These are phyloP conservation scores for Babylonia areolata DNA, from an alignment of 1,140 invertebrate species.

Conservation along the genomic window DNA sequence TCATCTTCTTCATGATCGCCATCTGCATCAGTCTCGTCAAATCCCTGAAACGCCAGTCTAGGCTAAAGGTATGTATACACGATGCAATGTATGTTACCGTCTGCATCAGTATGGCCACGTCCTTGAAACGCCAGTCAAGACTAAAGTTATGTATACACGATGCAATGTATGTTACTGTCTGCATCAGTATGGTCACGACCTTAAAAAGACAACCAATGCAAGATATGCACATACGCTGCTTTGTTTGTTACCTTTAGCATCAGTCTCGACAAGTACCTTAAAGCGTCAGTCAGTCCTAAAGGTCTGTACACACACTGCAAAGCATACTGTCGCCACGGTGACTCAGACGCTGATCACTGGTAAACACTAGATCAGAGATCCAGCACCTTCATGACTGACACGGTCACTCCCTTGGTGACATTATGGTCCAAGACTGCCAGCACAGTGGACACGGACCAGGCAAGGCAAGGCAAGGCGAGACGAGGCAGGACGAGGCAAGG, in stretches of 20 bases:
- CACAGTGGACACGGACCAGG: too few species aligned
- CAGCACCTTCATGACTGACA: too few species aligned
- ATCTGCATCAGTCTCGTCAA: constrained; percentile 74
- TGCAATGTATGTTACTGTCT: background rate
- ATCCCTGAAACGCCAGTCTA: constrained; percentile 46
- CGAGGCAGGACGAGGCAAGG: too few species aligned
- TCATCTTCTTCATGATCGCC: constrained; percentile 80
- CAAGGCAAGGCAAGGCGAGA: too few species aligned
- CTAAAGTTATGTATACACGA: background rate
- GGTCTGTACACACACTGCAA: too few species aligned
- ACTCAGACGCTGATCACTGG: too few species aligned
- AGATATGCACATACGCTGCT: background rate
- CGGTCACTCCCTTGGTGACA: too few species aligned
- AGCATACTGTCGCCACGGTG: too few species aligned
- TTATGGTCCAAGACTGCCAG: too few species aligned
- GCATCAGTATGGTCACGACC: constrained; percentile 49
- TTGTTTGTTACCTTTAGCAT: background rate
- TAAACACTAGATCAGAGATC: too few species aligned
- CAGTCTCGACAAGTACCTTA: too few species aligned
- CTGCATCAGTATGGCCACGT: constrained; percentile 48
- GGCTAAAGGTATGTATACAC: constrained; percentile 1
- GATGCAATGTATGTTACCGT: background rate
- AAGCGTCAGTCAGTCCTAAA: too few species aligned
- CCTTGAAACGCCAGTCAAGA: constrained; percentile 46
- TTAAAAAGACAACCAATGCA: constrained; percentile 45